Percentiles rank a stretch among this genome's conserved stretches.
phyloP scores from a whole-genome alignment of 2,113 vertebrate genomes.

The Tautogolabrus adspersus region DNA sequence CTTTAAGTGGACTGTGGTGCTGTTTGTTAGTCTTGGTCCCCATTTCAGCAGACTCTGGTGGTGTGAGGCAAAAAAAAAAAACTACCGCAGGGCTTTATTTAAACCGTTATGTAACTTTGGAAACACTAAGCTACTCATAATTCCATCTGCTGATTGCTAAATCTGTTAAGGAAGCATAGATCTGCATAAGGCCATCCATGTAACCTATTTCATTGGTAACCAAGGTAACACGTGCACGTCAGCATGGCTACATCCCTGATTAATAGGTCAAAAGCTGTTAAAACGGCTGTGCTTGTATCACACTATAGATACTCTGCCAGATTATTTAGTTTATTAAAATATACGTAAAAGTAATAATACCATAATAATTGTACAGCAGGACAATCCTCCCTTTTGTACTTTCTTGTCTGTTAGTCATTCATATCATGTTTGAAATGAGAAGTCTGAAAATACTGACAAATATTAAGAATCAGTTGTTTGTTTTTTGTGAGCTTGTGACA shows the following conservation, averaged over 20 bases:
- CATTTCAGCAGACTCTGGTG: no score
- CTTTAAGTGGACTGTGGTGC: no score
- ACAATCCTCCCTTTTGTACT: background rate
- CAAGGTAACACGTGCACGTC: background rate
- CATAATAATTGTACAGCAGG: background rate
- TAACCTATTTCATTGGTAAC: slow-evolving; percentile 1
- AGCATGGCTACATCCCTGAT: slow-evolving; percentile 1
- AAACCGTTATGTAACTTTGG: background rate
- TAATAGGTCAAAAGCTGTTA: slow-evolving; percentile 4
- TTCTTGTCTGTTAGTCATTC: background rate
- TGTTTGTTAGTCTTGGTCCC: background rate
- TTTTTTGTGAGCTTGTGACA: no score
- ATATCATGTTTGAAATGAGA: background rate
- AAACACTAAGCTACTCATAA: background rate
- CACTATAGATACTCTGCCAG: background rate
- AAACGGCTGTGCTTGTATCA: background rate
- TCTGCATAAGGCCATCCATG: background rate
- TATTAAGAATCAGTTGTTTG: no score
- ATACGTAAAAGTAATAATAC: background rate
- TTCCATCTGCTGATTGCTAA: background rate
- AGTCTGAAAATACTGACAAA: background rate
- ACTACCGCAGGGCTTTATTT: background rate
- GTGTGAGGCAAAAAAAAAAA: no score
- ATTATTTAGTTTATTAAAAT: background rate
- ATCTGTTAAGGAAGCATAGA: background rate